Evolutionary conservation across 2,888 invertebrate species (phyloP), one percentile per base, ranked within the genome.

Genomic region (Synanthedon formicaeformis): DNA sequence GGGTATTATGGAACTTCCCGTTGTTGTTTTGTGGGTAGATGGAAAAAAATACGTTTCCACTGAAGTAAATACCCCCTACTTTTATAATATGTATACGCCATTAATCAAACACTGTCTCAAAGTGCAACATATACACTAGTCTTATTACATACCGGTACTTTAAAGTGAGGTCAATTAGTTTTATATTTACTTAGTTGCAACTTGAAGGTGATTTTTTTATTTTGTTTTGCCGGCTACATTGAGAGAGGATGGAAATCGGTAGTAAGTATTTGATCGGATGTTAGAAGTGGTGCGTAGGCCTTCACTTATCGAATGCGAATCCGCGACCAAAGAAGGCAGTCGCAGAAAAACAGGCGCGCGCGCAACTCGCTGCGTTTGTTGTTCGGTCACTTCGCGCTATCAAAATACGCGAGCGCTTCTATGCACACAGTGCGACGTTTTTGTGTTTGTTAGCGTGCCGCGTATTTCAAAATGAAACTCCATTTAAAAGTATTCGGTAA

Each of bases 401-500:
- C 34, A 34, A 34, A 34, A 34, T 60, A 53, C 57, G 55, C 34
- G 55, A 40, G 55, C 55, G 53, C 40, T 57, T 63, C 63, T 62
- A 59, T 34, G 63, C 58, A 40, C 40, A 55, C 54, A 55, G 59
- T 58, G 60, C 55, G 60, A 49, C 58, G 58, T 63, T 60, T 10
- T 64, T 64, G 75, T 80, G 71, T 64, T 69, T 63, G 66, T 56
- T 65, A 67, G 58, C 60, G 65, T 69, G 65, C 53, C 23, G 57
- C 57, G 58, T 54, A 58, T 59, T 48, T 55, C 63, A 80, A 69
- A 62, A 86, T 86, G 85, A 84, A 80, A 67, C 66, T 84, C 57
- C 73, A 79, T 56, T 67, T 85, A 41, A 81, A 81, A 73, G 13
- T 74, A 54, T 83, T 84, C 57, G 84, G 85, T 86, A 64, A 82